These are phyloP conservation scores for Psilanteris sp. DNA, from an alignment of 1,140 invertebrate species.

Conservation along the genomic window DNA sequence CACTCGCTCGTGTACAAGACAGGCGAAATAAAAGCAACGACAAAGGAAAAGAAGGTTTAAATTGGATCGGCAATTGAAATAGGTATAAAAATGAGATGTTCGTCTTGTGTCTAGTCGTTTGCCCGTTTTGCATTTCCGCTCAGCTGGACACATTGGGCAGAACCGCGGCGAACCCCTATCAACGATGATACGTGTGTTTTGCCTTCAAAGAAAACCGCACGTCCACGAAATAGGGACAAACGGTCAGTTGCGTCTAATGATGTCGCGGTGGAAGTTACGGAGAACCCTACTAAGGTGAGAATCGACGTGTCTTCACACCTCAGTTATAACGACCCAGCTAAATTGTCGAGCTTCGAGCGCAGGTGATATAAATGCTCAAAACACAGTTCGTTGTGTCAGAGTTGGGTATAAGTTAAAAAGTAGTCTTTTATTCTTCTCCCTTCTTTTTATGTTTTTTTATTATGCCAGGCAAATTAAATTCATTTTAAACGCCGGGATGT, in stretches of 20 bases:
- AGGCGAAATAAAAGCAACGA: constrained; percentile 39
- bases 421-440: too few species aligned
- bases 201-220: constrained; percentile 78
- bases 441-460: too few species aligned
- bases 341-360: constrained; percentile 22
- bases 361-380: constrained; percentile 36
- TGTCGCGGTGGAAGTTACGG: constrained; percentile 71
- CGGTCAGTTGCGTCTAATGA: constrained; percentile 75
- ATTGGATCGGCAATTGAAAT: constrained; percentile 43
- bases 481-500: too few species aligned
- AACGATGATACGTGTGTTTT: constrained; percentile 53
- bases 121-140: constrained; percentile 76
- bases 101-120: constrained; percentile 54
- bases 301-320: constrained; percentile 65
- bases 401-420: constrained; percentile 7
- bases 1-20: constrained; percentile 24
- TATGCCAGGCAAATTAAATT: too few species aligned
- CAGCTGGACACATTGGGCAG: constrained; percentile 69
- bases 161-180: constrained; percentile 30
- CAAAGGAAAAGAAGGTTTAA: constrained; percentile 40
- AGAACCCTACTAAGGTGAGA: constrained; percentile 48
- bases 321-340: constrained; percentile 50
- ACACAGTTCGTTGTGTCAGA: constrained; percentile 12
- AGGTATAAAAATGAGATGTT: constrained; percentile 53
- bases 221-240: constrained; percentile 61